Percentiles rank a stretch among this genome's conserved stretches.
Conservation (phyloP, 2,113 vertebrate species). For the Atherinomorus stipes region DNA sequence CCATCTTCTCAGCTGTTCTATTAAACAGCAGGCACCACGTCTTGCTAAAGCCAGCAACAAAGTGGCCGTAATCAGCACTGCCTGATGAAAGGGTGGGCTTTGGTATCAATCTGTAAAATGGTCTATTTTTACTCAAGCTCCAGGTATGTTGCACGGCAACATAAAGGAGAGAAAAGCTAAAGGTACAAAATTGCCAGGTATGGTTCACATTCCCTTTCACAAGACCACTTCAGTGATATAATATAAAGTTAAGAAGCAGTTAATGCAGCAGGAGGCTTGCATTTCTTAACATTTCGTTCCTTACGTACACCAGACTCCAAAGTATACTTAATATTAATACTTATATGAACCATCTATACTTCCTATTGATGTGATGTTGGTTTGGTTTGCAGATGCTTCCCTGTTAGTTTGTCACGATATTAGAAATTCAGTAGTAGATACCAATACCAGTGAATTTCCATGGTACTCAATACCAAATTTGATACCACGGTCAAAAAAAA, state of each 20-base stretch:
- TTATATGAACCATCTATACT: too few species aligned
- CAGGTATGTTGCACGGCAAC: not conserved
- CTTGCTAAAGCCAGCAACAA: too few species aligned
- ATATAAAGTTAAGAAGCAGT: not conserved
- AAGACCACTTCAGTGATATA: not conserved
- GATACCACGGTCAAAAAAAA: too few species aligned
- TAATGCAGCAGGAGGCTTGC: not conserved
- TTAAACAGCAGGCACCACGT: not conserved
- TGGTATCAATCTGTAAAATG: not conserved
- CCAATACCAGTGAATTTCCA: too few species aligned
- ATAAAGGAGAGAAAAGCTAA: not conserved
- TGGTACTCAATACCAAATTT: too few species aligned
- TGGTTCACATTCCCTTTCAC: conserved; percentile 4
- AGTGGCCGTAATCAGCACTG: not conserved
- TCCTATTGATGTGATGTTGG: not conserved
- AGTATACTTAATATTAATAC: not conserved
- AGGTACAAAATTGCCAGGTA: not conserved
- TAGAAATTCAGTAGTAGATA: too few species aligned
- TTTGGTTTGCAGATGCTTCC: too few species aligned
- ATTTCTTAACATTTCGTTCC: not conserved
- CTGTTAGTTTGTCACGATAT: too few species aligned
- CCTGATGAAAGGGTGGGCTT: not conserved
- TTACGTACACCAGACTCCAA: not conserved
- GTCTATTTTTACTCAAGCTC: not conserved
- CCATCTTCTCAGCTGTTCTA: not conserved